These are phyloP conservation scores for Connochaetes taurinus DNA, from an alignment of 2,113 vertebrate species.

Conservation along the genomic window DNA sequence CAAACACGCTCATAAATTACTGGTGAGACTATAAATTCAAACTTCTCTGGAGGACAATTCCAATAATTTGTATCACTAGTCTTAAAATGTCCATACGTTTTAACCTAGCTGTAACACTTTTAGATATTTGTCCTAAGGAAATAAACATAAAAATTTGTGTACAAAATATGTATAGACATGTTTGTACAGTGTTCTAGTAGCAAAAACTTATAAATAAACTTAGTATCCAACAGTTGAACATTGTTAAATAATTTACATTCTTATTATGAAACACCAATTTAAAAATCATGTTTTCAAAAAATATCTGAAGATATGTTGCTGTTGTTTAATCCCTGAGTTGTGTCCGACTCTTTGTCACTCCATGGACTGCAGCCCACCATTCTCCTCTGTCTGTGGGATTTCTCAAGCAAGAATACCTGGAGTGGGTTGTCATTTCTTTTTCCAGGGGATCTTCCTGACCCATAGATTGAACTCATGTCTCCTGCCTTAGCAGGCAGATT, in stretches of 20 bases:
- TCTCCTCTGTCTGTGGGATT: background rate
- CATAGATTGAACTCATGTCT: background rate
- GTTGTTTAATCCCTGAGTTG: background rate
- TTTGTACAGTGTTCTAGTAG: background rate
- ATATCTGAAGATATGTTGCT: background rate
- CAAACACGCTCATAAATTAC: background rate
- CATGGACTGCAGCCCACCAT: background rate
- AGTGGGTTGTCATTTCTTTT: background rate
- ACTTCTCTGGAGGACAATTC: background rate
- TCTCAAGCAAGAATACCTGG: background rate
- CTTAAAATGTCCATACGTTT: background rate
- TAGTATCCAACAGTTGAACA: background rate
- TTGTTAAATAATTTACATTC: background rate
- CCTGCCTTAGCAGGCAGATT: background rate
- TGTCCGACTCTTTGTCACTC: background rate
- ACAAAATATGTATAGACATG: background rate
- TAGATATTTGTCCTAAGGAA: background rate
- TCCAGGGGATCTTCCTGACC: background rate
- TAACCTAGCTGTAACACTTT: background rate
- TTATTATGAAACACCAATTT: background rate
- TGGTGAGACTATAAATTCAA: conserved; percentile 3
- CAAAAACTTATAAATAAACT: background rate
- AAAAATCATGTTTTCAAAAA: conserved; percentile 18
- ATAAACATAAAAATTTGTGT: background rate
- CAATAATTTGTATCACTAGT: background rate